Evolutionary conservation across 2,888 invertebrate species (phyloP), one percentile per base, ranked within the genome.

Genomic region (Dryadula phaetusa): DNA sequence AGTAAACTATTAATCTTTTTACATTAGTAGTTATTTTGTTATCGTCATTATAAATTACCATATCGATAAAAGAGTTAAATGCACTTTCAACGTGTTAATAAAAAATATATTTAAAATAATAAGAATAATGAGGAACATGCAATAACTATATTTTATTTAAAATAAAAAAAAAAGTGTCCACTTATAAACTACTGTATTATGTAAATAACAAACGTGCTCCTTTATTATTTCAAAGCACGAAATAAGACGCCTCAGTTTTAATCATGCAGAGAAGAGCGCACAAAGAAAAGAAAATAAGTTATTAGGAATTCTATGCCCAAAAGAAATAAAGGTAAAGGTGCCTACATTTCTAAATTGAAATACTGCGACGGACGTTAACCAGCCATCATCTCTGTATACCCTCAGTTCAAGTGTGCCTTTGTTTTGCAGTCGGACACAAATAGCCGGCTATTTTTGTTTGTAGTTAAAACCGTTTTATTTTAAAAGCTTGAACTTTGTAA

Each of bases 381-480:
- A 68, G 70, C 49, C 62, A 66, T 64, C 67, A 60, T 32, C 56
- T 64, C 34, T 66, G 69, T 66, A 64, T 66, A 66, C 69, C 42
- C 66, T 58, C 58, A 34, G 49, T 68, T 66, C 70, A 66, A 66
- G 70, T 62, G 66, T 58, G 64, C 71, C 66, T 70, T 71, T 66
- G 71, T 70, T 67, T 66, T 47, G 44, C 62, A 65, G 62, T 63
- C 53, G 49, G 64, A 60, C 62, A 52, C 64, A 65, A 68, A 68
- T 54, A 71, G 69, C 60, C 49, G 58, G 65, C 64, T 63, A 60
- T 62, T 67, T 69, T 60, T 65, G 63, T 67, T 68, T 67, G 56
- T 49, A 62, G 62, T 56, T 42, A 69, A 66, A 67, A 64, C 54
- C 40, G 34, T 53, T 60, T 64, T 54, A 52, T 63, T 47, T 63